Evolutionary conservation across 2,797 vertebrate genomes (phyloP), one percentile per base, ranked within the genome.

Genomic region (Hippopotamyrus pictus): DNA sequence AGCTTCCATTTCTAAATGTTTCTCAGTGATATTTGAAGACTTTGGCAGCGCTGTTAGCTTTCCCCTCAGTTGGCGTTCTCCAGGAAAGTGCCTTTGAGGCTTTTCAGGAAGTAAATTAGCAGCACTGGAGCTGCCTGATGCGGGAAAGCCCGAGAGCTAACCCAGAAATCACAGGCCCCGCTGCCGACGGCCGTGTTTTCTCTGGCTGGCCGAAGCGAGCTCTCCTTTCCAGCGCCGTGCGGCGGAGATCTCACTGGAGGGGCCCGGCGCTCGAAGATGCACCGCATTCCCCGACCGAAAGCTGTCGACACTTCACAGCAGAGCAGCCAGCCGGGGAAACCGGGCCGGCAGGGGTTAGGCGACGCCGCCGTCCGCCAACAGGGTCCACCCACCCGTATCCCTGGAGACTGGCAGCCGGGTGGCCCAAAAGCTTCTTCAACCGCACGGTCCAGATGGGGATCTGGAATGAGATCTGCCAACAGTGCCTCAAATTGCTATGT

Each of bases 381-480:
- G 73, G 19, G 85, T 48, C 82, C 48, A 48, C 46, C 79, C 44
- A 25, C 19, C 19, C 44, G 44, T 51, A 48, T 84, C 82, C 82
- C 9, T 51, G 82, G 46, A 48, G 82, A 84, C 44, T 84, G 44
- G n/a, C 82, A 84, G 22, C 48, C 1, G 48, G 48, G 82, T 84
- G 82, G 82, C 82, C 82, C 82, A 84, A 46, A 84, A 50, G 46
- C 82, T 84, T 84, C 82, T 84, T 48, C 82, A 22, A 48, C 48
- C 48, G 46, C 82, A 84, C 0, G 82, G 48, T 4, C 82, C 44
- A 79, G 73, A 79, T 79, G 37, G 37, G 41, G 19, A 79, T 79
- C 14, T 84, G 82, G 82, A 25, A 84, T 84, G 46, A 79, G 82
- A 51, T 25, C 82, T 11, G 44, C 65, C 65, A 73, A 73, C 65